Base-by-base conservation (phyloP, 2,797 vertebrate genomes). In the Ptychobarbus kaznakovi region DNA sequence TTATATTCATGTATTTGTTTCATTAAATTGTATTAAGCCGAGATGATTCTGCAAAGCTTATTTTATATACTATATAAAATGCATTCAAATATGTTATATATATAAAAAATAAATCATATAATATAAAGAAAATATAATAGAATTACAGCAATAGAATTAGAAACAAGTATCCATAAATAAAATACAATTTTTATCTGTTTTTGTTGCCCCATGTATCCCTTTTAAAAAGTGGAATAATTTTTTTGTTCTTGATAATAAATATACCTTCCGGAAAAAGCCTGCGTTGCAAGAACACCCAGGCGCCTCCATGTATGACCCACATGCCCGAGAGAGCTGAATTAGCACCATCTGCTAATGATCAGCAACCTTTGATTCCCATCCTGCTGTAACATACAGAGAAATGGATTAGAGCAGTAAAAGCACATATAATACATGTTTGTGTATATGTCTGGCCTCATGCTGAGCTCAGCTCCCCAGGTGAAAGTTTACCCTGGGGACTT, bases 301-400 rank as follows among this genome's bases (percentile, higher is more conserved):
- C 56, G 20, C 25, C 25, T 69, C n/a, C 51, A 69, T 79, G 75
- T 77, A 46, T 78, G 38, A 78, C 74, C 75, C 65, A 42, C 63
- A 46, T 40, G 51, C 83, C 74, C 51, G 5, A 78, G 83, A 84
- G 83, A 84, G 83, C 75, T 70, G 75, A 84, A 84, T 84, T 84
- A 78, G 83, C 74, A 84, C 75, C 83, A 84, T 70, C 75, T 79
- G 83, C 83, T 84, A 78, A 84, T 84, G 75, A 79, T 79, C 83
- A 79, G 83, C 74, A 78, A 20, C 49, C 49, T 53, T 49, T 56
- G 61, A n/a, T 65, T 66, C 40, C 35, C 20, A 53, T 78, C 38
- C 42, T 42, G 25, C 49, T 56, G 51, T 58, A 84, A 70, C 83
- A 79, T 78, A 78, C 51, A 78, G 51, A 6, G 16, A 78, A 69